Evolutionary conservation across 2,888 invertebrate genomes (phyloP), one percentile per base, ranked within the genome.

Genomic region (Cryptocheilus praepositus): DNA sequence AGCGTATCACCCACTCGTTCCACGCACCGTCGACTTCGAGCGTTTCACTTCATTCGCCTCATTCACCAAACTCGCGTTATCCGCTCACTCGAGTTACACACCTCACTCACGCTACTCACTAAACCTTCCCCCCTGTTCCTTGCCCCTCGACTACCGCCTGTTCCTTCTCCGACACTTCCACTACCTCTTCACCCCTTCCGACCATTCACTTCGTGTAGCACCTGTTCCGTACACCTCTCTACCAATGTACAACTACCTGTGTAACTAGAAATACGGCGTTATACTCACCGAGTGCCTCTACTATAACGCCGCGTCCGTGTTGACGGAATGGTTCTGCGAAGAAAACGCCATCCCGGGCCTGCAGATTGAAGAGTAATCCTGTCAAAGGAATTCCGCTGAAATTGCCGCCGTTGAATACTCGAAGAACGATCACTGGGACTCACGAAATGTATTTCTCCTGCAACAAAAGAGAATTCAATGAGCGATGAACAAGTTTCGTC

Each of bases 1-100:
- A 84, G 82, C 82, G 82, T 83, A 85, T 85, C 82, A 81, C 81
- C 77, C 79, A 80, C 80, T 82, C 82, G 79, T 84, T 83, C 45
- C 79, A 81, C 79, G 79, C 81, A 80, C 79, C 79, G 81, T 78
- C 80, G 76, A 81, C 80, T 82, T 73, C 64, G 74, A 75, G 80
- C 77, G 77, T 84, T 84, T 83, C 82, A 83, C 83, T 81, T 82
- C 80, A 81, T 82, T 83, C 79, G 81, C 79, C 76, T 80, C 82
- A 83, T 83, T 82, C 82, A 80, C 77, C 70, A 80, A 79, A 80
- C 81, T 77, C 79, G 75, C 78, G 69, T 80, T 83, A 81, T 81
- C 78, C 80, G 74, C 79, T 81, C 79, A 79, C 81, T 82, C 80
- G 71, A 80, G 70, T 77, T 73, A 76, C 76, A 70, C 73, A 71